phyloP scores from a whole-genome alignment of 2,888 invertebrate species.

The Diloba caeruleocephala region DNA sequence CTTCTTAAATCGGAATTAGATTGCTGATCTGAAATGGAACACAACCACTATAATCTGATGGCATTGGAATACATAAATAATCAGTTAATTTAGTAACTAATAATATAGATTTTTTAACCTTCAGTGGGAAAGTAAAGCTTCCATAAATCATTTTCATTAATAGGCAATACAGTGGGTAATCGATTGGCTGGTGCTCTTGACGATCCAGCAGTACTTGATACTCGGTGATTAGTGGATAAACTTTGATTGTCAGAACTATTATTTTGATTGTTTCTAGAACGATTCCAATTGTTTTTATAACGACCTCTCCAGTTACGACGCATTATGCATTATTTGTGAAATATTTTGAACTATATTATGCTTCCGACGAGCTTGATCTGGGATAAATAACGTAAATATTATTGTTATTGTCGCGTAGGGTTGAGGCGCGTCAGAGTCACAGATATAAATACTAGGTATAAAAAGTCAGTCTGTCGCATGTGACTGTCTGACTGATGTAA shows the following conservation, averaged over 20 bases:
- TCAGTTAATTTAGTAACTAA: too few species aligned
- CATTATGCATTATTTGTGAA: slow-evolving; percentile 58
- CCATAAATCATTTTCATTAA: slow-evolving; percentile 91
- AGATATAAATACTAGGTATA: too few species aligned
- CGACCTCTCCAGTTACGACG: slow-evolving; percentile 82
- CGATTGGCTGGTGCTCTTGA: slow-evolving; percentile 81
- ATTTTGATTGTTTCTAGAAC: slow-evolving; percentile 61
- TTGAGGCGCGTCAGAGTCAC: too few species aligned
- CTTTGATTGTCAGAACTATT: slow-evolving; percentile 64
- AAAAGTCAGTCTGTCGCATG: too few species aligned
- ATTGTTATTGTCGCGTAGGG: too few species aligned
- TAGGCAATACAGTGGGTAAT: slow-evolving; percentile 72
- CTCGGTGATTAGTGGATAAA: slow-evolving; percentile 58
- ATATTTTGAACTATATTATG: neutral
- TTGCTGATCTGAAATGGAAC: slow-evolving; percentile 65
- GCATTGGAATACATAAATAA: too few species aligned
- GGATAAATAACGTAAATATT: too few species aligned
- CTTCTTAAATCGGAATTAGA: slow-evolving; percentile 67
- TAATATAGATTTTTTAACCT: slow-evolving; percentile 82
- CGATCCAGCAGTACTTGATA: slow-evolving; percentile 67
- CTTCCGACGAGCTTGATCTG: too few species aligned
- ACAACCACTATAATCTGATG: too few species aligned
- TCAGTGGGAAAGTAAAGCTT: slow-evolving; percentile 93
- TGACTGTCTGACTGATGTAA: too few species aligned
- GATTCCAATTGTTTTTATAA: slow-evolving; percentile 74